A percentile compares a stretch with the other conserved stretches of the same genome.
Conservation (phyloP, 1,140 invertebrate species). For the Drosophila bocki region DNA sequence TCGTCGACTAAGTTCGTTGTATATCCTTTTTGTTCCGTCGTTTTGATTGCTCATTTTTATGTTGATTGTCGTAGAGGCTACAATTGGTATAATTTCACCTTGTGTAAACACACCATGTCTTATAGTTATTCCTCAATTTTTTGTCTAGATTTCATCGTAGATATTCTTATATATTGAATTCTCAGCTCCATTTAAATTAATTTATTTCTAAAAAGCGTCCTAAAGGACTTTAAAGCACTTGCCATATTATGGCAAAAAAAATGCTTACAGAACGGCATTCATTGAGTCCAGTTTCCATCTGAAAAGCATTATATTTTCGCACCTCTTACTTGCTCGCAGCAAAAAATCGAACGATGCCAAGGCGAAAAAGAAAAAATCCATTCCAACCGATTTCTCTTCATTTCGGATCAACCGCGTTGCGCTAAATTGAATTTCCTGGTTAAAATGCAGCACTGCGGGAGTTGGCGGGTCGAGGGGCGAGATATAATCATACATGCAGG, state of each 20-base stretch:
- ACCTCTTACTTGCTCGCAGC: background rate
- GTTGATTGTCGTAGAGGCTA: too few species aligned
- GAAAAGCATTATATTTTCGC: background rate
- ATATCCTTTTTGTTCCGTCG: too few species aligned
- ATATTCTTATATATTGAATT: background rate
- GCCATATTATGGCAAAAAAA: background rate
- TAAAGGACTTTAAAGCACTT: background rate
- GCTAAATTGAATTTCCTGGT: conserved; percentile 69
- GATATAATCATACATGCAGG: conserved; percentile 33
- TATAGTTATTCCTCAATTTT: too few species aligned
- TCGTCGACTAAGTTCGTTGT: too few species aligned
- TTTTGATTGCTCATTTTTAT: too few species aligned
- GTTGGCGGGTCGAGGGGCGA: background rate
- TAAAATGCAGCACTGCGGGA: conserved; percentile 25
- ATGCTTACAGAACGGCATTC: background rate
- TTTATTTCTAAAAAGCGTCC: background rate
- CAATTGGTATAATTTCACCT: too few species aligned
- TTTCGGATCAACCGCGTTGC: conserved; percentile 51
- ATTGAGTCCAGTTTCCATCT: background rate
- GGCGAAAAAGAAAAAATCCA: background rate
- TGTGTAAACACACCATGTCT: too few species aligned
- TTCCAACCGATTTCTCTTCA: conserved; percentile 60
- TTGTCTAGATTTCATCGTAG: too few species aligned
- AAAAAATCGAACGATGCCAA: background rate
- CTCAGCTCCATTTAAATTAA: background rate